These are phyloP conservation scores for Pan troglodytes DNA, from an alignment of 2,113 vertebrate genomes.

Conservation along the genomic window NHGRI_mPanTro3-v2.1_pri NC_072398.2:83061001-83061500, in stretches of 20 bases:
- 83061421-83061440: not conserved
- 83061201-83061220: not conserved
- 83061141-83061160: not conserved
- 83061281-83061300: not conserved
- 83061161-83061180: not conserved
- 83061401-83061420: not conserved
- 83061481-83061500: not conserved
- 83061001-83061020: not conserved
- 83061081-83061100: not conserved
- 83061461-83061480: not conserved
- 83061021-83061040: not conserved
- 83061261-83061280: not conserved
- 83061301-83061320: not conserved
- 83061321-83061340: not conserved
- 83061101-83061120: not conserved
- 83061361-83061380: not conserved
- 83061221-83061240: not conserved
- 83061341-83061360: not conserved
- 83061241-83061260: not conserved
- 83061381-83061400: not conserved
- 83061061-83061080: not conserved
- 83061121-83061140: not conserved
- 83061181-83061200: not conserved
- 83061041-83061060: not conserved
- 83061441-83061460: not conserved